A percentile compares a stretch with the other conserved stretches of the same genome.
phyloP scores from a whole-genome alignment of 2,797 vertebrate species.

The Pangasius larnaudii region DNA sequence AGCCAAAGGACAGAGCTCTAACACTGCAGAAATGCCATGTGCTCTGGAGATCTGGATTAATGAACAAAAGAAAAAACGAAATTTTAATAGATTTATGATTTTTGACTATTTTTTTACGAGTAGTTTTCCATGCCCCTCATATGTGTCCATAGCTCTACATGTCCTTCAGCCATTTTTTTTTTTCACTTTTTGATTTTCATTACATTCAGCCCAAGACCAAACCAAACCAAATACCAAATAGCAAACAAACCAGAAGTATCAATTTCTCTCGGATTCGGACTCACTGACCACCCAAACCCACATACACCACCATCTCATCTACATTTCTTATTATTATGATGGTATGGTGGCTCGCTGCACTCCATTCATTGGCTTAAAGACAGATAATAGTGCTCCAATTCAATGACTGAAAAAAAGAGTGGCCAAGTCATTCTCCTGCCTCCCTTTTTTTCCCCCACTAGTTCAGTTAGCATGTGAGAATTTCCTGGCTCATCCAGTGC shows the following conservation, averaged over 20 bases:
- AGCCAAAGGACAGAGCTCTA: not conserved
- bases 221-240: not conserved
- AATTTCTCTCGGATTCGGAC: not conserved
- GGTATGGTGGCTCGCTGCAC: conserved; percentile 49
- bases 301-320: conserved; percentile 45
- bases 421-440: conserved; percentile 38
- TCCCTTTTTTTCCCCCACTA: not conserved
- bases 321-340: conserved; percentile 48
- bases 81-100: too few relatives aligned
- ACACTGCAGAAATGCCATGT: not conserved
- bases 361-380: conserved; percentile 51
- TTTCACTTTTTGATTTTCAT: not conserved
- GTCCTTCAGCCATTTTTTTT: not conserved
- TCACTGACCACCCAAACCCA: conserved; percentile 6
- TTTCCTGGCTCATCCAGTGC: conserved; percentile 55
- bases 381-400: conserved; percentile 54
- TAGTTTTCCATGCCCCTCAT: not conserved
- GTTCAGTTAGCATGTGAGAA: conserved; percentile 53
- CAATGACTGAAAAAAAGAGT: conserved; percentile 41
- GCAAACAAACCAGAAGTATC: not conserved
- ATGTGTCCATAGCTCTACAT: not conserved
- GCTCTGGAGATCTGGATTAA: not conserved
- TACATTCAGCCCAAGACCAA: not conserved
- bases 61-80: not conserved
- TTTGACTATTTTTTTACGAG: too few relatives aligned